Evolutionary conservation across 2,797 vertebrate genomes (phyloP).

Genomic region (Lindbergichthys nudifrons): DNA sequence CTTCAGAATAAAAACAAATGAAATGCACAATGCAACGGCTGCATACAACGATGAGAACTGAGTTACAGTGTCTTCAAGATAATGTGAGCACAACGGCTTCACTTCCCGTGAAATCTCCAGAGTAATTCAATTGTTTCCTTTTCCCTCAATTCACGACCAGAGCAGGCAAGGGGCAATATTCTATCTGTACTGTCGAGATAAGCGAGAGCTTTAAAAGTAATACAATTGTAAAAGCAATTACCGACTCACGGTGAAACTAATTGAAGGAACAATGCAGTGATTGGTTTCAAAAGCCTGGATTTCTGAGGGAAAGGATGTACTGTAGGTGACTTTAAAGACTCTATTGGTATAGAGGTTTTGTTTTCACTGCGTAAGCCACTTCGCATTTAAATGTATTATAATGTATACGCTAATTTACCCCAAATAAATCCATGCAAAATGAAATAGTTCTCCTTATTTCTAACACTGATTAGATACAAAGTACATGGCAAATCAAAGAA

Average conservation of each 20-base stretch:
- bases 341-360: constrained; percentile 33
- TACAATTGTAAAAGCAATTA: constrained; percentile 85
- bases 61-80: constrained; percentile 62
- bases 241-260: constrained; percentile 71
- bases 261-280: constrained; percentile 74
- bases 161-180: constrained; percentile 78
- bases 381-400: neutral
- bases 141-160: constrained; percentile 77
- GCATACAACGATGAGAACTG: constrained; percentile 45
- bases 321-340: constrained; percentile 63
- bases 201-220: constrained; percentile 83
- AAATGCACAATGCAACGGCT: constrained; percentile 44
- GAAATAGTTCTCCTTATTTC: neutral
- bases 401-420: neutral
- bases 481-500: constrained; percentile 1
- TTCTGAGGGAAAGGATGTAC: constrained; percentile 65
- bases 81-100: constrained; percentile 65
- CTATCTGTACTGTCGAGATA: constrained; percentile 79
- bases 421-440: constrained; percentile 22
- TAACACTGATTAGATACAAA: neutral
- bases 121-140: constrained; percentile 82
- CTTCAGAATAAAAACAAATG: constrained; percentile 61
- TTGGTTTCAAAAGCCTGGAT: constrained; percentile 72
- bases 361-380: constrained; percentile 28
- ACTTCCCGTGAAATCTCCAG: constrained; percentile 71